Conservation (phyloP, 1,140 invertebrate species). For the Brachionus asplanchnoidis region DNA sequence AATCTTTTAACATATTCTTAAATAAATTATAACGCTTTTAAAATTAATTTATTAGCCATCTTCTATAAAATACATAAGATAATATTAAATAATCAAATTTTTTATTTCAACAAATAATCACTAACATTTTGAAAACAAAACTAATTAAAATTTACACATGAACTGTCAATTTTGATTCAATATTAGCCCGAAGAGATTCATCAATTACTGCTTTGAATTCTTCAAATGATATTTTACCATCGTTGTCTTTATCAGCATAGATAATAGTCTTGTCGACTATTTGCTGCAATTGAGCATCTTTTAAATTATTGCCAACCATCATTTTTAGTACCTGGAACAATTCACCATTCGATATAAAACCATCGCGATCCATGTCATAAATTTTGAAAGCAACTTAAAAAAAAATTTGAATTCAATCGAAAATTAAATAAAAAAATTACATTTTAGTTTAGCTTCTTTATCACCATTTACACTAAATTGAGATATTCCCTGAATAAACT, state of each 20-base stretch:
- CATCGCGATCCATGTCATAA: slow-evolving; percentile 99
- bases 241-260: slow-evolving; percentile 57
- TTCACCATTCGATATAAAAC: slow-evolving; percentile 96
- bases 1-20: too few relatives aligned
- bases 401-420: not conserved
- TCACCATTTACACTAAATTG: slow-evolving; percentile 99
- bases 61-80: too few relatives aligned
- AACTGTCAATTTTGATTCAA: slow-evolving; percentile 41
- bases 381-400: slow-evolving; percentile 84
- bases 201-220: slow-evolving; percentile 38
- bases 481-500: slow-evolving; percentile 97
- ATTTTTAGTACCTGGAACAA: slow-evolving; percentile 96
- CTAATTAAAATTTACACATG: not conserved
- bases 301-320: slow-evolving; percentile 71
- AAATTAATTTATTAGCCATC: too few relatives aligned
- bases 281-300: slow-evolving; percentile 58
- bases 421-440: slow-evolving; percentile 51
- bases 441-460: slow-evolving; percentile 92
- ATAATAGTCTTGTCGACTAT: slow-evolving; percentile 60
- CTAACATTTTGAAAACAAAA: not conserved
- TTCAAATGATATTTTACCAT: slow-evolving; percentile 49
- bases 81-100: not conserved
- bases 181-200: slow-evolving; percentile 30
- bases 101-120: not conserved
- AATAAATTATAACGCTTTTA: too few relatives aligned